Base-by-base conservation (phyloP, 2,797 vertebrate species). In the Muscicapa comitata region DNA sequence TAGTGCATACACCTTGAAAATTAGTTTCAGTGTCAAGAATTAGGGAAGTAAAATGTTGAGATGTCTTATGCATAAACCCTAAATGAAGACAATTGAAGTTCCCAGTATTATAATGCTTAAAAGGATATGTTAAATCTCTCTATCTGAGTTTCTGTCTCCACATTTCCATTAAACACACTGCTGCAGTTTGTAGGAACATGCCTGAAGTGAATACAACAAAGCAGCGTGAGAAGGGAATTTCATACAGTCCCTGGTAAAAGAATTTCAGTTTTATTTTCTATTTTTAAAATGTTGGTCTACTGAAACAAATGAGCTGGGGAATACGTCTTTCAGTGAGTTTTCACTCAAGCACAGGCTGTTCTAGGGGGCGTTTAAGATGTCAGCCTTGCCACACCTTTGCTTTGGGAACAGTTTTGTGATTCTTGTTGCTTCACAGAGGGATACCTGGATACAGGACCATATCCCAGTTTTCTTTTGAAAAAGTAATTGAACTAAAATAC, bases 11-110 rank as follows among this genome's bases (percentile, higher is more conserved):
- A 94, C 79, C 81, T 95, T 92, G 66, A 91, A 82, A 96, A 95
- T 88, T 95, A 84, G 67, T 95, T 84, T 97, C 93, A 31, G 48
- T 95, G 86, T 92, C 81, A 88, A 89, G 86, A 94, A 89, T 95
- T 79, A 89, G 38, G 62, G 92, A 93, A 95, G 67, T 68, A 47
- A 84, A 92, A 93, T 59, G 62, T 89, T 94, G 89, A 91, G 70
- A 82, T 80, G 88, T 70, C 89, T 96, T 72, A 35, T 59, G 81
- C 77, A 89, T 88, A 61, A 85, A 79, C 50, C 48, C 63, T 73
- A 71, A 94, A 93, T 86, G 58, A 95, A 94, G 85, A 76, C 91
- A 93, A 94, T 81, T 90, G 61, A 93, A 63, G 61, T 76, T 95
- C 59, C 65, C 80, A 66, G 59, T 79, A 76, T 66, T 74, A 62